Base-by-base conservation (phyloP, 1,140 invertebrate genomes). In the Ostrea denselamellosa region DNA sequence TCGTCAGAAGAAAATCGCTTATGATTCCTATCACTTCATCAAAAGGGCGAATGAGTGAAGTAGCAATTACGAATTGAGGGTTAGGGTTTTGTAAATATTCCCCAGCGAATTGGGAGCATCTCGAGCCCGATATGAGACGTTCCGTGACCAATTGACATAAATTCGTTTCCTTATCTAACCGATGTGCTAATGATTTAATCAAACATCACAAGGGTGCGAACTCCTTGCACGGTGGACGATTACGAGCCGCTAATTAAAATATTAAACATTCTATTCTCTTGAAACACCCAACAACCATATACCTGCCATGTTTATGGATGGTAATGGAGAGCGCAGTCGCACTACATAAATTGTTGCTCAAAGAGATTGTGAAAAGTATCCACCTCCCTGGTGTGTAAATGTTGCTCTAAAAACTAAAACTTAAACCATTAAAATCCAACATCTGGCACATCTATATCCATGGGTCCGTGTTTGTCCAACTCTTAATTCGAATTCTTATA, bases 91-190 rank as follows among this genome's bases (percentile, higher is more conserved):
- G 68, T 77, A 77, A 77, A 77, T 77, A 77, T 77, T 25, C 68
- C 68, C 22, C 28, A 8, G 68, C 25, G 68, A 44, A 77, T 77
- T 34, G 25, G 68, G 68, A 77, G 28, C 68, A 77, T 77, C 68
- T 77, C 68, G 68, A 77, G 25, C 68, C 68, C 68, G 68, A 77
- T 77, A 28, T 77, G 25, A 77, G 28, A 77, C 68, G 25, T 34
- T 77, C 68, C 68, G 25, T 77, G 68, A 77, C 68, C 68, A 77
- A 77, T 77, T 77, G 68, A 77, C 68, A 77, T 77, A 22, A 77
- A 77, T 77, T 77, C 22, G 22, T 77, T 62, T 34, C 68, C 22
- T 77, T 77, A 77, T 77, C 68, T 77, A 34, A 34, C 68, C 68
- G 14, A 77, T 77, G 68, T 34, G 68, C 68, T 77, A 77, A 77